phyloP scores from a whole-genome alignment of 2,888 invertebrate genomes.

The Tholera decimalis region DNA sequence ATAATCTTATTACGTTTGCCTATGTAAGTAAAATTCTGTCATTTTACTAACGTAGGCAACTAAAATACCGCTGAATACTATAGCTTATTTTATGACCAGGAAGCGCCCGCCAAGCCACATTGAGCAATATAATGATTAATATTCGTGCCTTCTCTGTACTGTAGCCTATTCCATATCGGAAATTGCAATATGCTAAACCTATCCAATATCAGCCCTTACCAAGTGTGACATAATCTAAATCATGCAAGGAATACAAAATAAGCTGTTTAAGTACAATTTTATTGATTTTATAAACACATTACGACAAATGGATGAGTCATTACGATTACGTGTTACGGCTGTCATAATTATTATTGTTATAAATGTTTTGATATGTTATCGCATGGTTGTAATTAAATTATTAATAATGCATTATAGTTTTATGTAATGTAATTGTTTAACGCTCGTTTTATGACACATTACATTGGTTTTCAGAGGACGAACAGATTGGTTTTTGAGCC shows the following conservation, averaged over 20 bases:
- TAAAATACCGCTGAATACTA: background rate
- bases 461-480: background rate
- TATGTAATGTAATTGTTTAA: background rate
- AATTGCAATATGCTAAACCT: background rate
- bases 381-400: constrained; percentile 7
- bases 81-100: background rate
- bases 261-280: constrained; percentile 17
- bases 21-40: background rate
- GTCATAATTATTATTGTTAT: constrained; percentile 12
- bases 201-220: background rate
- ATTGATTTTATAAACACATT: constrained; percentile 40
- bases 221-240: constrained; percentile 22
- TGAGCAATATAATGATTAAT: background rate
- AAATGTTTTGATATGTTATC: constrained; percentile 27
- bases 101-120: background rate
- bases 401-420: constrained; percentile 8
- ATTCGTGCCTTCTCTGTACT: background rate
- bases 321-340: constrained; percentile 18
- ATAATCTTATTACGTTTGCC: background rate
- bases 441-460: background rate
- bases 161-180: background rate
- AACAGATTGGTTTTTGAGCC: background rate
- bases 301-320: constrained; percentile 33
- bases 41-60: background rate
- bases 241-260: constrained; percentile 27